phyloP scores from a whole-genome alignment of 2,888 invertebrate genomes.

The Rhodophaea formosa region DNA sequence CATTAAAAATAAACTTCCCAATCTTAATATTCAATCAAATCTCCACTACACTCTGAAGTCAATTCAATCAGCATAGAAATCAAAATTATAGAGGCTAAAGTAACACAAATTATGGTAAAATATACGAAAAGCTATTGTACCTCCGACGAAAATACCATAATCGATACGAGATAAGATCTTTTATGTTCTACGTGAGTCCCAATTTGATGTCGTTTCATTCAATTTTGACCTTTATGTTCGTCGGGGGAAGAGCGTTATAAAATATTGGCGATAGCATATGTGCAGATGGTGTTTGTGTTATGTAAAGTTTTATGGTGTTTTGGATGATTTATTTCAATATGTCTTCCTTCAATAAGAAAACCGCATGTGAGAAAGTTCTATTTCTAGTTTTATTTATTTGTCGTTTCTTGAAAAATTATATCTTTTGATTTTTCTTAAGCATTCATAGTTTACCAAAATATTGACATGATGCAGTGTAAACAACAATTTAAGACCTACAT shows the following conservation, averaged over 20 bases:
- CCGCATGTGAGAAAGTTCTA: background rate
- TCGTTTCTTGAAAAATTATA: background rate
- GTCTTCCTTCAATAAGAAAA: background rate
- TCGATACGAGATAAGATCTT: conserved; percentile 24
- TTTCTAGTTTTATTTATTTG: background rate
- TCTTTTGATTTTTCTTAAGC: too few species aligned
- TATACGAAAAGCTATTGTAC: conserved; percentile 20
- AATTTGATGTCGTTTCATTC: conserved; percentile 14
- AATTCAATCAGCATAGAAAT: conserved; percentile 21
- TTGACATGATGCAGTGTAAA: too few species aligned
- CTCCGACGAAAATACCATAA: conserved; percentile 22
- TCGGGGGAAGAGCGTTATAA: background rate
- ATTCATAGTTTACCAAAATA: too few species aligned
- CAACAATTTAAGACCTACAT: too few species aligned
- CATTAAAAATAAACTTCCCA: conserved; percentile 7
- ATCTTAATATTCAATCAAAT: conserved; percentile 11
- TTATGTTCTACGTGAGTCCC: conserved; percentile 11
- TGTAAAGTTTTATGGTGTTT: background rate
- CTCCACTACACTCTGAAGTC: conserved; percentile 15
- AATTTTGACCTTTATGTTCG: conserved; percentile 11
- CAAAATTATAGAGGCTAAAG: conserved; percentile 20
- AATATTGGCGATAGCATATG: background rate
- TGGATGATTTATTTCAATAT: conserved; percentile 11
- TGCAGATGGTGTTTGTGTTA: background rate
- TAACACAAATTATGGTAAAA: conserved; percentile 21